Conservation (phyloP, 2,888 invertebrate genomes). For the Anoplius nigerrimus region DNA sequence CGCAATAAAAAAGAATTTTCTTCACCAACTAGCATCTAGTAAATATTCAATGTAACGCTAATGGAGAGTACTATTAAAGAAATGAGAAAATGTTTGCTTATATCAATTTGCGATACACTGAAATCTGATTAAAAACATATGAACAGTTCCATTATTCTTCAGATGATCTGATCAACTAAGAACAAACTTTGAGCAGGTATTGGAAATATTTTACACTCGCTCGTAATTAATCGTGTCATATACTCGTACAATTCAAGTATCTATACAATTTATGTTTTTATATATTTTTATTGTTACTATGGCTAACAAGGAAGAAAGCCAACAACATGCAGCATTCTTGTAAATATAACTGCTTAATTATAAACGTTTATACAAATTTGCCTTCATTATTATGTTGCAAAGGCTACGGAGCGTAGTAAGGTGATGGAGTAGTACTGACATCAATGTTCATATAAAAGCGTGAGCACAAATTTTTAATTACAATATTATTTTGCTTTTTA, state of each 20-base stretch:
- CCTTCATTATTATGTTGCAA: conserved; percentile 35
- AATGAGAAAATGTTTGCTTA: too few relatives aligned
- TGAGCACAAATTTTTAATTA: conserved; percentile 4
- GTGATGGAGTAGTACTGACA: conserved; percentile 29
- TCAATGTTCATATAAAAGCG: conserved; percentile 38
- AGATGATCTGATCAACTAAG: too few relatives aligned
- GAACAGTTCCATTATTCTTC: neutral
- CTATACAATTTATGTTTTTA: conserved; percentile 38
- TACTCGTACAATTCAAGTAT: too few relatives aligned
- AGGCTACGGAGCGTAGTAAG: conserved; percentile 12
- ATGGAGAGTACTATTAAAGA: too few relatives aligned
- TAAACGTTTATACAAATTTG: conserved; percentile 63
- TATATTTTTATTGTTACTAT: conserved; percentile 65
- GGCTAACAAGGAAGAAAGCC: conserved; percentile 59
- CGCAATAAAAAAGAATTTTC: too few relatives aligned
- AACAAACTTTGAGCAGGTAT: too few relatives aligned
- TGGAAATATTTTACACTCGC: too few relatives aligned
- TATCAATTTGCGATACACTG: too few relatives aligned
- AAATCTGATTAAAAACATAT: conserved; percentile 11
- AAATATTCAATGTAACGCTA: too few relatives aligned
- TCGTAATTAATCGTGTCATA: too few relatives aligned
- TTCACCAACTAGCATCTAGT: too few relatives aligned
- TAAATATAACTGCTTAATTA: conserved; percentile 54
- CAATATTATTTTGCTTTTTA: conserved; percentile 22
- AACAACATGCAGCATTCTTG: conserved; percentile 46